Evolutionary conservation across 2,113 vertebrate species (phyloP), one percentile per base, ranked within the genome.

Genomic region (Serilophus lunatus): DNA sequence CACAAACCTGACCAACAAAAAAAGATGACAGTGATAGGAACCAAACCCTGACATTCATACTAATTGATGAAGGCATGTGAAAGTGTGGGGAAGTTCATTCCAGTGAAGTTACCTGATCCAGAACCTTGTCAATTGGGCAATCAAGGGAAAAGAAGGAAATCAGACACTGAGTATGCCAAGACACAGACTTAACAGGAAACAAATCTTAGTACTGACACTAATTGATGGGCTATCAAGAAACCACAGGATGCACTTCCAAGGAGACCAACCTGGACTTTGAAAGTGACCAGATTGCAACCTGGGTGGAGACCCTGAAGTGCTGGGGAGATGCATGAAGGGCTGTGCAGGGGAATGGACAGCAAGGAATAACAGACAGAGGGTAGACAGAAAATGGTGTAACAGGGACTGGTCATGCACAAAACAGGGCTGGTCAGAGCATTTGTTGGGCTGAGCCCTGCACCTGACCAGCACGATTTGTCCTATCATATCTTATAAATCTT

Each of bases 281-380:
- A 74, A 56, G n/a, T 6, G n/a, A 1, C 60, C 22, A 36, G 18
- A 65, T 0, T 57, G 5, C 14, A 56, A 92, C 61, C 12, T 7
- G 10, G 19, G n/a, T n/a, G 5, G 17, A 3, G 6, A 22, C 18
- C 0, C 1, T 35, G 26, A 45, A 47, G 44, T 69, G 16, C 15
- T 71, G 14, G 29, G 19, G 31, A 68, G 49, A 60, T 10, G 22
- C 47, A 45, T 3, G 25, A 80, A 9, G 10, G 14, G 20, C 47
- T 4, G 1, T 40, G 24, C 7, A 82, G 5, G 6, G 26, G 10
- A 56, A 68, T 31, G 14, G 11, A 17, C 6, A 76, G 19, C 38
- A 70, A 3, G 24, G n/a, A 57, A 18, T 6, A 57, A 47, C 25
- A 93, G 38, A 35, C 23, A n/a, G n/a, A 3, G 10, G 9, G 17